Evolutionary conservation across 1,140 invertebrate genomes (phyloP), one percentile per base, ranked within the genome.

Genomic region (Tetramorium parvispinum): DNA sequence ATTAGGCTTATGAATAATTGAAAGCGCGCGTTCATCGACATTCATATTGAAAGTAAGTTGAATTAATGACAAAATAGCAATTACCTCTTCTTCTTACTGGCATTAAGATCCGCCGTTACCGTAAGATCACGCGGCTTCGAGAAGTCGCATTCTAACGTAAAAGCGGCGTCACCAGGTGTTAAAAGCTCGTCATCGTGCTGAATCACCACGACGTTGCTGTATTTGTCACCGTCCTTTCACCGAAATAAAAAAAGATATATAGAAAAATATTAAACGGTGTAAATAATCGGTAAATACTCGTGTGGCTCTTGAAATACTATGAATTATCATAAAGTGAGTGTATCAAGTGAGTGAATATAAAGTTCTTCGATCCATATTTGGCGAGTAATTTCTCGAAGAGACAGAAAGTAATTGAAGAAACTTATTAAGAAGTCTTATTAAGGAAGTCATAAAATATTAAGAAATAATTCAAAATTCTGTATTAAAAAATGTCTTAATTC

Each of bases 121-220:
- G 95, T 95, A 53, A 96, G 77, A 75, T 95, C 95, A 65, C 95
- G 93, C 16, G 95, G 94, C 79, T 95, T 95, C 11, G 95, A 95
- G 88, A 96, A 96, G 93, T 96, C 96, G 88, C 96, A 97, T 93
- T 96, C 96, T 59, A 97, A 89, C 65, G 95, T 95, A 90, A 97
- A 97, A 61, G 96, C 96, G 10, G 96, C 96, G 92, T 97, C 96
- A 1, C 96, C 96, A 2, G 96, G 96, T 73, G 96, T 96, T 76
- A 97, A 96, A 6, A 97, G 89, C 81, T 97, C 96, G 53, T 96
- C 96, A 91, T 97, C 96, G 86, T 96, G 96, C 89, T 97, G 96
- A 21, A 97, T 94, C 13, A 97, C 95, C 43, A 97, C 92, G 18
- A 96, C 94, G 85, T 96, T 96, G 1, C 94, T 95, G 91, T 96